phyloP scores from a whole-genome alignment of 2,113 vertebrate genomes.

The Urocynchramus pylzowi region DNA sequence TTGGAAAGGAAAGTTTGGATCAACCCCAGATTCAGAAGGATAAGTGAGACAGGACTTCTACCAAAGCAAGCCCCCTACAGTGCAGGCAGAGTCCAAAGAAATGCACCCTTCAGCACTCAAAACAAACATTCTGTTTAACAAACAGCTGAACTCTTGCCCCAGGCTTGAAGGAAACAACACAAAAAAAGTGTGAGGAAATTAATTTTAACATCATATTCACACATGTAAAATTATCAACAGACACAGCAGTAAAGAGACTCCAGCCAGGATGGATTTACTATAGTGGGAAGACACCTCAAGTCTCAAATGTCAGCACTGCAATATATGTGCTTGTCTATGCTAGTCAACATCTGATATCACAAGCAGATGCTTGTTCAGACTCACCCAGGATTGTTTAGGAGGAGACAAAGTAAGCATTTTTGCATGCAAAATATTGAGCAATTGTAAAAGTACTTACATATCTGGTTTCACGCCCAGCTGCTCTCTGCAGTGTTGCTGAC shows the following conservation, averaged over 20 bases:
- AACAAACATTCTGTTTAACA: background rate
- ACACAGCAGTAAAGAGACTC: background rate
- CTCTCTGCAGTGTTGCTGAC: conserved; percentile 70
- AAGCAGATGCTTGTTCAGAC: background rate
- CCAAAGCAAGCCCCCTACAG: background rate
- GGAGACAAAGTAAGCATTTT: background rate
- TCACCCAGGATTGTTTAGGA: background rate
- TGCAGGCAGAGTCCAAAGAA: background rate
- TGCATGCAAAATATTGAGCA: background rate
- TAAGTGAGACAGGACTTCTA: background rate
- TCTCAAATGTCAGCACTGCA: background rate
- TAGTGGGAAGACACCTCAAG: background rate
- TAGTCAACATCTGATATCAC: background rate
- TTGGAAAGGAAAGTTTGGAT: background rate
- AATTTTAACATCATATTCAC: background rate
- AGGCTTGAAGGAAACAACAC: background rate
- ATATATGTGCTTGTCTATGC: background rate
- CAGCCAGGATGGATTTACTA: background rate
- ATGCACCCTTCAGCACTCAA: background rate
- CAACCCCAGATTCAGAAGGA: background rate
- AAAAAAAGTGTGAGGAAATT: background rate
- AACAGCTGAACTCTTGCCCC: background rate
- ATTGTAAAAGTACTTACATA: conserved; percentile 81
- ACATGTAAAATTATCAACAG: background rate
- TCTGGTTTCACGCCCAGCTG: conserved; percentile 91